phyloP scores from a whole-genome alignment of 2,113 vertebrate genomes.

The Podocnemis expansa region DNA sequence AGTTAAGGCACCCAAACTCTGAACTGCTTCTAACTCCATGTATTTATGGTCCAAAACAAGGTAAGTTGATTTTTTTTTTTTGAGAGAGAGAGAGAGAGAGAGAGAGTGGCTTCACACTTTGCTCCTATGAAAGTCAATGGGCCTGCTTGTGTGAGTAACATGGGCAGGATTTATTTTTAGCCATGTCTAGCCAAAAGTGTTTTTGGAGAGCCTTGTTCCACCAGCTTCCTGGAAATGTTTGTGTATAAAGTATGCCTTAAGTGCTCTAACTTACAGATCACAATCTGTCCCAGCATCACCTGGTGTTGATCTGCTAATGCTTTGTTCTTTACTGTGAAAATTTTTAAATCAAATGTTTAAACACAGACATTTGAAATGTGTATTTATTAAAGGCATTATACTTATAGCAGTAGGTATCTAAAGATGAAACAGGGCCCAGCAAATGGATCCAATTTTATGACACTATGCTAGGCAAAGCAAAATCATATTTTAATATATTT shows the following conservation, averaged over 20 bases:
- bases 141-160: background rate
- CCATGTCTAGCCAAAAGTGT: background rate
- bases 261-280: background rate
- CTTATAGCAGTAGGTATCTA: rapidly evolving
- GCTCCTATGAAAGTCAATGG: background rate
- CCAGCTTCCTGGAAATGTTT: background rate
- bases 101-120: background rate
- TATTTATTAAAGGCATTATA: rapidly evolving
- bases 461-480: background rate
- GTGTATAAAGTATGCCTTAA: background rate
- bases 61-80: background rate
- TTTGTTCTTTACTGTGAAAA: rapidly evolving
- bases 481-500: background rate
- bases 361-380: rapidly evolving
- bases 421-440: rapidly evolving
- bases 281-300: background rate
- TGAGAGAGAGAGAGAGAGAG: background rate
- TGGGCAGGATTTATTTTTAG: too few species aligned
- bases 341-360: background rate
- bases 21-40: background rate
- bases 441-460: background rate
- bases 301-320: rapidly evolving
- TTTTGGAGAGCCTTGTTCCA: background rate
- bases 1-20: background rate
- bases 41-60: background rate